A percentile compares a stretch with the other conserved stretches of the same genome.
These are phyloP conservation scores for Myxocyprinus asiaticus DNA, from an alignment of 2,113 vertebrate species.

Conservation along the genomic window DNA sequence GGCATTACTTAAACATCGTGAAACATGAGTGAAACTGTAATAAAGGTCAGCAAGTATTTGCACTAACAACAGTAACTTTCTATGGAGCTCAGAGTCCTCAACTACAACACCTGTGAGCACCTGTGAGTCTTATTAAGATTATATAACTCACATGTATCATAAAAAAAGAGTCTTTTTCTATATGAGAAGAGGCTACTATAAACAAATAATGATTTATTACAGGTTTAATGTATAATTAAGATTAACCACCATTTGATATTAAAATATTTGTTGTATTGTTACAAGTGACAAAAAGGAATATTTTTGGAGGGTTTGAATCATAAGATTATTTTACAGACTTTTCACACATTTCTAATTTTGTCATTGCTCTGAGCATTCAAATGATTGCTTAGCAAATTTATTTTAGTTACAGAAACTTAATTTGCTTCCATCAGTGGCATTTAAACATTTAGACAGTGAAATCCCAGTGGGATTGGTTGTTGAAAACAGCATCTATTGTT, in stretches of 20 bases:
- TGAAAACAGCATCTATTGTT: constrained; percentile 38
- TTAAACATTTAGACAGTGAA: constrained; percentile 35
- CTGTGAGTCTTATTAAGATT: neutral
- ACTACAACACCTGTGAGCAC: neutral
- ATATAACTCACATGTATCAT: neutral
- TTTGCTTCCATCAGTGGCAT: neutral
- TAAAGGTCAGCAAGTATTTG: neutral
- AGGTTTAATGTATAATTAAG: neutral
- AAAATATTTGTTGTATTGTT: neutral
- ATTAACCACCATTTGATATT: neutral
- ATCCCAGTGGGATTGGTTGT: constrained; percentile 8
- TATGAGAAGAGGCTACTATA: too few relatives aligned
- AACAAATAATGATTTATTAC: neutral
- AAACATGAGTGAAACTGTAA: neutral
- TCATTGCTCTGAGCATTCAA: neutral
- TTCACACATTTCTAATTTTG: neutral
- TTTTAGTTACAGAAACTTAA: neutral
- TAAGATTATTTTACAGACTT: too few relatives aligned
- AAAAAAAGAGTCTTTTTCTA: neutral
- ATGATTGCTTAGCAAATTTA: neutral
- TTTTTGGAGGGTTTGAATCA: too few relatives aligned
- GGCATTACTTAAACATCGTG: neutral
- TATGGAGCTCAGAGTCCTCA: neutral
- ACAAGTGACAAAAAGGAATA: neutral
- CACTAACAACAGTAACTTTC: neutral